A percentile compares a stretch with the other conserved stretches of the same genome.
Evolutionary conservation across 2,888 invertebrate genomes (phyloP).

Genomic region (Heteromurus nitidus): DNA sequence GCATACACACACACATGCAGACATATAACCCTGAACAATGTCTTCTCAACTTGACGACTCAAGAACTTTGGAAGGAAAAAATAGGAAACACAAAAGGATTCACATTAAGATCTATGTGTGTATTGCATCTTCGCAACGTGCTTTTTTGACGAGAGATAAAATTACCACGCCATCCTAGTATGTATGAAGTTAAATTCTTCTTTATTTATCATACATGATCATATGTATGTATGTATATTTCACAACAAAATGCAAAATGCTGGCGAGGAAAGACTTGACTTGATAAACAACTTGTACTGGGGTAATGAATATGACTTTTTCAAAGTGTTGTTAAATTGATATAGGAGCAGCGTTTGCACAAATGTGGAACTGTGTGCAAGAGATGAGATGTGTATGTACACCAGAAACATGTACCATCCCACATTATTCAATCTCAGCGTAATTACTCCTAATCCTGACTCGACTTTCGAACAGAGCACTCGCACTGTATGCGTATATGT

Average conservation of each 20-base stretch:
- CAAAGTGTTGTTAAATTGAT: neutral
- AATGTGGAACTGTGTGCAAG: neutral
- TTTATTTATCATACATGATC: no score
- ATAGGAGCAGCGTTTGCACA: neutral
- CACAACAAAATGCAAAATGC: constrained; percentile 8
- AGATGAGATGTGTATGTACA: neutral
- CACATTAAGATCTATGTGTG: neutral
- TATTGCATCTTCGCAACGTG: neutral
- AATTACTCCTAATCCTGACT: no score
- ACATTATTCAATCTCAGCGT: no score
- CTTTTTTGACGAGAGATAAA: no score
- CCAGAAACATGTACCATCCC: no score
- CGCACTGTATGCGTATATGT: no score
- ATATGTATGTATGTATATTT: neutral
- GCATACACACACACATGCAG: neutral
- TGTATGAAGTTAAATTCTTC: no score
- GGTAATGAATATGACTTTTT: neutral
- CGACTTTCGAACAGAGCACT: no score
- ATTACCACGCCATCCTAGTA: no score
- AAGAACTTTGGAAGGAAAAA: neutral
- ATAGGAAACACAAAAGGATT: constrained; percentile 23
- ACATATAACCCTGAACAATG: constrained; percentile 39
- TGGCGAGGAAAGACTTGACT: neutral
- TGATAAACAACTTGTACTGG: constrained; percentile 6
- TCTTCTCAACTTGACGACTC: constrained; percentile 46